Evolutionary conservation across 2,797 vertebrate genomes (phyloP), one percentile per base, ranked within the genome.

Genomic region (Hippoglossus hippoglossus): DNA sequence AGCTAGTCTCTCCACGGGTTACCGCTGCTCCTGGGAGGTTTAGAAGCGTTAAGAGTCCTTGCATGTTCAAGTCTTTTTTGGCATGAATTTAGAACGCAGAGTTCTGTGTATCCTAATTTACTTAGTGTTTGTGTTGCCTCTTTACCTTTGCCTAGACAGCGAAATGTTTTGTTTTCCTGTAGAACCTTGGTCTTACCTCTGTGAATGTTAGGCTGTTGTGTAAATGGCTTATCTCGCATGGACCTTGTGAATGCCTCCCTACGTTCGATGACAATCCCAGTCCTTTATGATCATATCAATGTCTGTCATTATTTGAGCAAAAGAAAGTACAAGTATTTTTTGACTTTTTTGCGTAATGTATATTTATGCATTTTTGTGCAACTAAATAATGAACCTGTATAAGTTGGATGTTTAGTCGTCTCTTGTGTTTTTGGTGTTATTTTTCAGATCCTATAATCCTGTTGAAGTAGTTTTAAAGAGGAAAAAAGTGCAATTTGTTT

Each of bases 321-420:
- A 91, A 72, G 22, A 87, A 87, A 91, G 91, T 92, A 83, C 90
- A 90, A 91, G 56, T 87, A 79, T 85, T 82, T 87, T 91, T 93
- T 91, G 92, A 88, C 90, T 93, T 87, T 89, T 82, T 90, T 89
- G 88, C 73, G 86, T 93, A 83, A 93, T 94, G 90, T 93, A 91
- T 94, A 92, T 94, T 93, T 93, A 93, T 93, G 93, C 90, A 86
- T 91, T 92, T 93, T 92, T 92, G 89, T 92, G 93, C 91, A 94
- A 94, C 91, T 91, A 90, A 94, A 92, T 91, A 92, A 93, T 90
- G 91, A 93, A 89, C 89, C 84, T 92, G 87, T 94, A 90, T 93
- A 92, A 93, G 91, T 94, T 94, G 85, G 89, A 88, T 91, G 91
- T 93, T 94, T 91, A 94, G 86, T 86, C 72, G 82, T 91, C 89